Evolutionary conservation across 2,113 vertebrate genomes (phyloP).

Genomic region (Thinocorus orbignyianus): DNA sequence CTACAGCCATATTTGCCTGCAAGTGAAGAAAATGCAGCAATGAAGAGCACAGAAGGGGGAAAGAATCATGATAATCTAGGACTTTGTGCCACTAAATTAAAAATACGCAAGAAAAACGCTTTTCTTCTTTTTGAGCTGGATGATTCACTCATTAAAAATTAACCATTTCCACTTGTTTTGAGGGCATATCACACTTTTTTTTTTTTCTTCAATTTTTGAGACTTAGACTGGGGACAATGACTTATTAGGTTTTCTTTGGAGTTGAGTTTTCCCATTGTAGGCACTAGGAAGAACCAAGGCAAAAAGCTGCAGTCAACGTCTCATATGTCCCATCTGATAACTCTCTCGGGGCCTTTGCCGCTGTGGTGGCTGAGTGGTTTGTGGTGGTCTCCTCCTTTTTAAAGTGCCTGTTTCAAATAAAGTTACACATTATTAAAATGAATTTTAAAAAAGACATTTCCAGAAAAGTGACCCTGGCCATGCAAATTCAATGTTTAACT

Average conservation of each 20-base stretch:
- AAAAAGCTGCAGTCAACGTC: constrained; percentile 85
- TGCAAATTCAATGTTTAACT: background rate
- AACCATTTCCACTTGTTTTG: constrained; percentile 67
- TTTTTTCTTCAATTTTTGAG: constrained; percentile 51
- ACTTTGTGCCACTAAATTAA: constrained; percentile 75
- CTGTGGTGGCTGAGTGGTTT: constrained; percentile 85
- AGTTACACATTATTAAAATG: background rate
- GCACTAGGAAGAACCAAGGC: constrained; percentile 96
- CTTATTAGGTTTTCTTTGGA: constrained; percentile 94
- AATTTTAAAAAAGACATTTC: background rate
- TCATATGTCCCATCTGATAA: constrained; percentile 93
- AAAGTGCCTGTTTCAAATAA: constrained; percentile 84
- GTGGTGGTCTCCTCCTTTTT: constrained; percentile 87
- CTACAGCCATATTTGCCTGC: constrained; percentile 78
- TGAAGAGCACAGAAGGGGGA: constrained; percentile 68
- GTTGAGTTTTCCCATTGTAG: constrained; percentile 93
- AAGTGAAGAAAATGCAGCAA: constrained; percentile 81
- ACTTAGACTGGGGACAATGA: constrained; percentile 80
- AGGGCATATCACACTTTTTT: constrained; percentile 69
- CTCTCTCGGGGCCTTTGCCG: constrained; percentile 84
- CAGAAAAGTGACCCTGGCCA: background rate
- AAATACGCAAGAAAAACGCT: constrained; percentile 68
- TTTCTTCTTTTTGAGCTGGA: constrained; percentile 67
- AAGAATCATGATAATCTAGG: constrained; percentile 60
- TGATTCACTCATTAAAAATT: constrained; percentile 66